phyloP scores from a whole-genome alignment of 2,888 invertebrate genomes.

The Drosophila testacea region DNA sequence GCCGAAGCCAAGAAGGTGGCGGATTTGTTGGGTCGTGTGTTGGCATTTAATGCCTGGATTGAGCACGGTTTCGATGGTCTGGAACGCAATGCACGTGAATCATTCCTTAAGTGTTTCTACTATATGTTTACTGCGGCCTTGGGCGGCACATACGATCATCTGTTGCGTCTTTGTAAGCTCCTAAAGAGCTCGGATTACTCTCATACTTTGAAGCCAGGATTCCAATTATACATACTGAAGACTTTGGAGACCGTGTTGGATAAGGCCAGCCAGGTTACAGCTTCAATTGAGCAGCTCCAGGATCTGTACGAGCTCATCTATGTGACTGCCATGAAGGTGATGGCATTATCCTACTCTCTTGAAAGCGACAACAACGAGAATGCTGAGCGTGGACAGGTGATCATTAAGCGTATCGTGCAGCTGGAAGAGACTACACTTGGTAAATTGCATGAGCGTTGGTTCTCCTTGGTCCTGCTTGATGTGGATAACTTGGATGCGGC shows the following conservation, averaged over 20 bases:
- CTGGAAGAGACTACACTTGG: constrained; percentile 48
- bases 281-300: constrained; percentile 45
- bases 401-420: constrained; percentile 67
- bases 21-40: constrained; percentile 82
- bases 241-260: constrained; percentile 66
- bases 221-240: constrained; percentile 80
- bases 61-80: constrained; percentile 81
- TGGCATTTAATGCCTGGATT: constrained; percentile 83
- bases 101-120: constrained; percentile 83
- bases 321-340: constrained; percentile 79
- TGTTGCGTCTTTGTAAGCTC: constrained; percentile 70
- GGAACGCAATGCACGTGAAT: constrained; percentile 76
- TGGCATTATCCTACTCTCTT: constrained; percentile 75
- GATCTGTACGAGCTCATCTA: constrained; percentile 72
- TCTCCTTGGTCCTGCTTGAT: constrained; percentile 70
- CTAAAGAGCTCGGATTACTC: constrained; percentile 76
- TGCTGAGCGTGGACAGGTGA: constrained; percentile 43
- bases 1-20: constrained; percentile 82
- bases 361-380: constrained; percentile 35
- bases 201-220: constrained; percentile 74
- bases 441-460: constrained; percentile 76
- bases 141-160: constrained; percentile 66
- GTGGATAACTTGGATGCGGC: constrained; percentile 81
- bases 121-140: constrained; percentile 75
- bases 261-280: constrained; percentile 50